Percentiles rank a stretch among this genome's conserved stretches.
Conservation (phyloP, 2,888 invertebrate species). For the Drosophila siamana region DNA sequence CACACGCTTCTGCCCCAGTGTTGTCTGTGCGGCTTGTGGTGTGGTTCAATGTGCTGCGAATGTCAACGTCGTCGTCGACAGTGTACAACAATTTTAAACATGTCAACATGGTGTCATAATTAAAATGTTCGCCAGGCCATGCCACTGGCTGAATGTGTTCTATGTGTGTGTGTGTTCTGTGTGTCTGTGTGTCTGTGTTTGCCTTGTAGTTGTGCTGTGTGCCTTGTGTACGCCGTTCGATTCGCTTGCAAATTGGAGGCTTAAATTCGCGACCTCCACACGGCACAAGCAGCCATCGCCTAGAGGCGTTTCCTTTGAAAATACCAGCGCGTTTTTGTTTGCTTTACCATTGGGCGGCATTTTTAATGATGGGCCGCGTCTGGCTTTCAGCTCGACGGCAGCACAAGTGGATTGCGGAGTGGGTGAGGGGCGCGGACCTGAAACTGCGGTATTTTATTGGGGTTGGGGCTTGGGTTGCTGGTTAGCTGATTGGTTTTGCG, state of each 20-base stretch:
- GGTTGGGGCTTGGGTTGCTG: constrained; percentile 21
- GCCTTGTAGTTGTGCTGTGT: constrained; percentile 30
- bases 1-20: neutral
- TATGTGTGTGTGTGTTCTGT: constrained; percentile 26
- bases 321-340: constrained; percentile 50
- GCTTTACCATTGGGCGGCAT: constrained; percentile 52
- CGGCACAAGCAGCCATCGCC: constrained; percentile 35
- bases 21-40: constrained; percentile 55
- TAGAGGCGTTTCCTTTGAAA: constrained; percentile 53
- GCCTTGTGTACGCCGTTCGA: constrained; percentile 44
- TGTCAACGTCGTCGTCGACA: constrained; percentile 51
- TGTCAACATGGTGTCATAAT: constrained; percentile 80
- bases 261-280: constrained; percentile 41
- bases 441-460: constrained; percentile 4
- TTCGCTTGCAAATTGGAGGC: constrained; percentile 59
- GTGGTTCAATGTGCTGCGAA: constrained; percentile 72
- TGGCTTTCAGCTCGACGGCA: neutral
- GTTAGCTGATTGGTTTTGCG: constrained; percentile 67
- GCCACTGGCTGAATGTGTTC: constrained; percentile 12
- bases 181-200: constrained; percentile 25
- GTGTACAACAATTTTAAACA: constrained; percentile 74
- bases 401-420: neutral
- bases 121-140: constrained; percentile 71
- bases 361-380: constrained; percentile 61
- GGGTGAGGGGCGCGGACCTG: neutral